Evolutionary conservation across 2,113 vertebrate genomes (phyloP), one percentile per base, ranked within the genome.

Genomic region (Paraplagusia blochii): DNA sequence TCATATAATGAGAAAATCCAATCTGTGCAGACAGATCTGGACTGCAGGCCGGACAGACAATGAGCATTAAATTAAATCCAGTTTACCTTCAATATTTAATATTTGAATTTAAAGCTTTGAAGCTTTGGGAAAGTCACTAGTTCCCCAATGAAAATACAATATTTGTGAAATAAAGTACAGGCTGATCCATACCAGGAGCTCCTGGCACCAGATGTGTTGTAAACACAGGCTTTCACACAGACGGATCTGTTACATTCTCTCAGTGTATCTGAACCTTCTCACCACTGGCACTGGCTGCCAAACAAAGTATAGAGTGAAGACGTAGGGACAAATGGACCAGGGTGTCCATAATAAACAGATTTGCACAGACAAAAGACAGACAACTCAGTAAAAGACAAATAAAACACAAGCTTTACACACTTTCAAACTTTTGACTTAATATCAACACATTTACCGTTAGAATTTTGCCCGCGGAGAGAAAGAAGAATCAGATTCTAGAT

Each of bases 81-180:
- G n/a, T n/a, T n/a, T n/a, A n/a, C n/a, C n/a, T n/a, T n/a, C n/a
- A n/a, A n/a, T n/a, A n/a, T n/a, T n/a, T n/a, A n/a, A n/a, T n/a
- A n/a, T n/a, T 77, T 48, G 61, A 68, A 71, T 72, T 79, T 64
- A 78, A 82, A 77, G 60, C 50, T 17, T 45, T 58, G 10, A 39
- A 15, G 17, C 19, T 59, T 56, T 53, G 72, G 71, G 64, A 83
- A 88, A 80, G 67, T 4, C 47, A 9, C 50, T 71, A 77, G 83
- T 74, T 50, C 56, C 29, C 35, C 53, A 54, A n/a, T n/a, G 61
- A 70, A 66, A 72, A n/a, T 67, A 55, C 49, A 58, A 63, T 78
- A 70, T 81, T 67, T 70, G 77, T 70, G 49, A 14, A 10, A 66
- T 33, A 35, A 50, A 71, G 63, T 43, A 44, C 46, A 40, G 18